These are phyloP conservation scores for Colinus virginianus DNA, from an alignment of 2,113 vertebrate species.

Conservation along the genomic window DNA sequence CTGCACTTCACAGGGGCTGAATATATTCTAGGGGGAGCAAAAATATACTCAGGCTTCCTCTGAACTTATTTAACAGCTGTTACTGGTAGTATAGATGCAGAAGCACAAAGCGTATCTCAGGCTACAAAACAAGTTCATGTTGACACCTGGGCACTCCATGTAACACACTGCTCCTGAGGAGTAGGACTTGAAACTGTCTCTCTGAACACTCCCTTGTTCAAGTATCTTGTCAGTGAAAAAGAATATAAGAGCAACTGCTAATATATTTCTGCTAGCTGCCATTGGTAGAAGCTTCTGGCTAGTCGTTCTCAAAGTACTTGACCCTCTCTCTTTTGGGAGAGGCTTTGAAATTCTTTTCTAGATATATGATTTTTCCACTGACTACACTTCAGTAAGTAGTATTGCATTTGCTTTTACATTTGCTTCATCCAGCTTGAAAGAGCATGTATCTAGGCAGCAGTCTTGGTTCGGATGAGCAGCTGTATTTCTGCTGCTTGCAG, in stretches of 20 bases:
- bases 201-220: not conserved
- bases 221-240: not conserved
- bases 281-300: constrained; percentile 14
- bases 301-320: constrained; percentile 1
- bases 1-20: not conserved
- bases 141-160: not conserved
- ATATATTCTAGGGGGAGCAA: not conserved
- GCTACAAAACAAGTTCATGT: not conserved
- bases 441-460: not conserved
- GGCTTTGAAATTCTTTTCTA: constrained; percentile 23
- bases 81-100: not conserved
- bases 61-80: not conserved
- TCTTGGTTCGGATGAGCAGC: not conserved
- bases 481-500: not conserved
- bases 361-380: not conserved
- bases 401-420: not conserved
- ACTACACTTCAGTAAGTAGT: not conserved
- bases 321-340: not conserved
- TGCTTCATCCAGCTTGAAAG: not conserved
- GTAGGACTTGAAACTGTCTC: not conserved
- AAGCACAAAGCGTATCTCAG: not conserved
- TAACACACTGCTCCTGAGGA: not conserved
- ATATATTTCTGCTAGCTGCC: not conserved
- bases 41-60: not conserved
- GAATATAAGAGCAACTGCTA: not conserved